Percentiles rank a stretch among this genome's conserved stretches.
Evolutionary conservation across 2,888 invertebrate species (phyloP).

Genomic region (Lathronympha strigana): DNA sequence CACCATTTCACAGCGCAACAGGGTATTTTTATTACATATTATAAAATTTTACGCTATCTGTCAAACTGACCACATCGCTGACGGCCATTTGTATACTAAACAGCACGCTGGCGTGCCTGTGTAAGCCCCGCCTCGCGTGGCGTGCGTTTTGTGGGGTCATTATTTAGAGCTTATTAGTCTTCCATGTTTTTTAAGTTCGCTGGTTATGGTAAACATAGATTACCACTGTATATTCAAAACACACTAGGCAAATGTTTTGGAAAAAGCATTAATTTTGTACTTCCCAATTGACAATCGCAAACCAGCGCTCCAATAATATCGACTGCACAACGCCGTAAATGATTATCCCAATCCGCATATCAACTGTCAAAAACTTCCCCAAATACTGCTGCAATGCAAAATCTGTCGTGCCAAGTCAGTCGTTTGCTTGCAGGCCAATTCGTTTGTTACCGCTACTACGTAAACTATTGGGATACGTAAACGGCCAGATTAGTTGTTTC

Average conservation of each 20-base stretch:
- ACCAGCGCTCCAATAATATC: neutral
- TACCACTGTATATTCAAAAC: neutral
- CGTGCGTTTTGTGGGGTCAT: too few relatives aligned
- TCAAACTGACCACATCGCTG: too few relatives aligned
- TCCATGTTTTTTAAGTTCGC: too few relatives aligned
- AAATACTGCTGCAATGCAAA: conserved; percentile 21
- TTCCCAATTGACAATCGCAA: neutral
- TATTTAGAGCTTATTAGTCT: too few relatives aligned
- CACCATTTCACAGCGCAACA: too few relatives aligned
- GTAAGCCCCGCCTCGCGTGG: too few relatives aligned
- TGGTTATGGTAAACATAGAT: too few relatives aligned
- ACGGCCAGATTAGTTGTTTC: conserved; percentile 6
- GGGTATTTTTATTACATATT: too few relatives aligned
- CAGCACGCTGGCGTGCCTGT: too few relatives aligned
- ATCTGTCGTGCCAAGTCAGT: too few relatives aligned
- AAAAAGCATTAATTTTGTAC: neutral
- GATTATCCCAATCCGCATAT: conserved; percentile 22
- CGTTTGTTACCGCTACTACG: conserved; percentile 57
- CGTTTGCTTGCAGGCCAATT: conserved; percentile 60
- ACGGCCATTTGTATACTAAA: too few relatives aligned
- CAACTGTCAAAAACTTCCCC: conserved; percentile 37
- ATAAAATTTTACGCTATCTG: too few relatives aligned
- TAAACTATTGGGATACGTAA: conserved; percentile 61
- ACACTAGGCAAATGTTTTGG: neutral
- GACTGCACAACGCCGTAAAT: neutral